Percentiles rank a stretch among this genome's conserved stretches.
Conservation (phyloP, 1,140 invertebrate genomes). For the Tetranychus urticae region DNA sequence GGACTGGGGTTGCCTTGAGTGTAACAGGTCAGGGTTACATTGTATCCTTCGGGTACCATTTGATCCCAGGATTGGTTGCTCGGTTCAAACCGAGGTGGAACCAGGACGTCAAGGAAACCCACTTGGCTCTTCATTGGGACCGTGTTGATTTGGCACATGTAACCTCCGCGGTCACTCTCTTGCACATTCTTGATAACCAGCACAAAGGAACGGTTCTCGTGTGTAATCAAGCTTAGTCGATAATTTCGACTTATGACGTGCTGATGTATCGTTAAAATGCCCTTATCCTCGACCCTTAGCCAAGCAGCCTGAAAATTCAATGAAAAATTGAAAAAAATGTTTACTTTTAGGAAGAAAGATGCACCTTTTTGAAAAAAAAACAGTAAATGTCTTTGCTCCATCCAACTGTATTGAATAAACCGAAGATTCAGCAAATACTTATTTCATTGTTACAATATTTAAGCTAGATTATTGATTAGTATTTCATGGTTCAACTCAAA, state of each 20-base stretch:
- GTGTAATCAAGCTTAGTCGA: constrained; percentile 60
- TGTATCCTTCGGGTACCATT: constrained; percentile 64
- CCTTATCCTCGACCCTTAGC: constrained; percentile 82
- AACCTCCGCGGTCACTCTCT: constrained; percentile 50
- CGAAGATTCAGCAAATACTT: too few species aligned
- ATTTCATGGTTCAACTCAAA: too few species aligned
- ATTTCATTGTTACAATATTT: too few species aligned
- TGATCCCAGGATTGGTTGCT: constrained; percentile 35
- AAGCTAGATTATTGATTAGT: too few species aligned
- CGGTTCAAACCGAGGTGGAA: constrained; percentile 57
- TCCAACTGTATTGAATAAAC: too few species aligned
- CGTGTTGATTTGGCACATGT: background rate
- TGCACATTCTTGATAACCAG: constrained; percentile 70
- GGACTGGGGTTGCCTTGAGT: constrained; percentile 68
- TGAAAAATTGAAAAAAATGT: too few species aligned
- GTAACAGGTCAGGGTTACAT: constrained; percentile 60
- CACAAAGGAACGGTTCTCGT: constrained; percentile 36
- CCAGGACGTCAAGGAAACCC: constrained; percentile 68
- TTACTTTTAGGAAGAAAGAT: too few species aligned
- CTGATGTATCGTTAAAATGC: constrained; percentile 65
- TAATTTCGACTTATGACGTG: constrained; percentile 77
- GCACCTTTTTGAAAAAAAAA: too few species aligned
- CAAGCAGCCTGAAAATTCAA: constrained; percentile 30
- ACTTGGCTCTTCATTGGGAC: constrained; percentile 66
- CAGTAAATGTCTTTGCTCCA: too few species aligned